Percentiles rank a stretch among this genome's conserved stretches.
These are phyloP conservation scores for Acanthochromis polyacanthus DNA, from an alignment of 2,113 vertebrate species.

Conservation along the genomic window DNA sequence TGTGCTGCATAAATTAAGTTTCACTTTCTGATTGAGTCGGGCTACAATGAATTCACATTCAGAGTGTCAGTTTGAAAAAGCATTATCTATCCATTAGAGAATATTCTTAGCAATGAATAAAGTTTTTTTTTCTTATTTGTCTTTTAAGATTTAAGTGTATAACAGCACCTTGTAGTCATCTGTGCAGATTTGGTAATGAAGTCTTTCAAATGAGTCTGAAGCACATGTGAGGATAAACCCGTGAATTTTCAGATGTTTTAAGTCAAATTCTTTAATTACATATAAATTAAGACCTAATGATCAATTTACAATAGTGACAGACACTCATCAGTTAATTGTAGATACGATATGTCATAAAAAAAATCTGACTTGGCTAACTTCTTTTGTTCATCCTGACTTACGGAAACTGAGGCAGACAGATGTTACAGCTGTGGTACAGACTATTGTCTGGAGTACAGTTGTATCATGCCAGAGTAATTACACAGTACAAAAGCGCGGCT, in stretches of 20 bases:
- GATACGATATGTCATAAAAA: not conserved
- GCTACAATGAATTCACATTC: no score
- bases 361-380: not conserved
- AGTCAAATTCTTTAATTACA: not conserved
- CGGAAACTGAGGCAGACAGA: slow-evolving; percentile 35
- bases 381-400: not conserved
- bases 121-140: no score
- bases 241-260: no score
- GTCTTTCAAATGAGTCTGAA: not conserved
- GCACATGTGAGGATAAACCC: no score
- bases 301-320: no score
- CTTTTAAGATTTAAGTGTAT: no score
- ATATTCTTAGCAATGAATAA: no score
- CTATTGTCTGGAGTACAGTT: slow-evolving; percentile 52
- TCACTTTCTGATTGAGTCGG: no score
- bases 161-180: not conserved
- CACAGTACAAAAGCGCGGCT: not conserved
- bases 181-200: not conserved
- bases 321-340: not conserved
- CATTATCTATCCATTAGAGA: not conserved
- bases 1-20: no score
- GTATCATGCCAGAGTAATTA: not conserved
- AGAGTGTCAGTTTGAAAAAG: no score
- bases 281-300: not conserved
- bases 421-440: slow-evolving; percentile 33